Evolutionary conservation across 2,888 invertebrate species (phyloP).

Genomic region (Neoaliturus tenellus): DNA sequence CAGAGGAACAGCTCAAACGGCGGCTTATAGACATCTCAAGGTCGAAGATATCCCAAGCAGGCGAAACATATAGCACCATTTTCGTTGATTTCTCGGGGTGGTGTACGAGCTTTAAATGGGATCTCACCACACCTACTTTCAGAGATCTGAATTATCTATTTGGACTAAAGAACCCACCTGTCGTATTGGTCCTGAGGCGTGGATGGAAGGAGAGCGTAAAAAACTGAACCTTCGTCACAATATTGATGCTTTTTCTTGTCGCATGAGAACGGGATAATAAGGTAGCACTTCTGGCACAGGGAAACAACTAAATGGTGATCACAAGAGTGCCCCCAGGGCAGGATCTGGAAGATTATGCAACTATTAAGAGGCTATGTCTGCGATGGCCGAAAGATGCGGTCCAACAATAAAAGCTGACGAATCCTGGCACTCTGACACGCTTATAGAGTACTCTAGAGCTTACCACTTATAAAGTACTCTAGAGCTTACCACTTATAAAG

Average conservation of each 20-base stretch:
- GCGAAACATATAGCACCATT: neutral
- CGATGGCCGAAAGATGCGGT: neutral
- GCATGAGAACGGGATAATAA: neutral
- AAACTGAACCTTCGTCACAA: neutral
- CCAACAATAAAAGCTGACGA: neutral
- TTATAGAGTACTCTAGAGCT: neutral
- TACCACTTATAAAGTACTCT: no score
- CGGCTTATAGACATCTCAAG: neutral
- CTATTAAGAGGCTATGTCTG: neutral
- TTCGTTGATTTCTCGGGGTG: neutral
- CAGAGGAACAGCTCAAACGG: neutral
- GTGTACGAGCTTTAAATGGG: neutral
- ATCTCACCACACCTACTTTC: neutral
- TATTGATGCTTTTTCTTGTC: neutral
- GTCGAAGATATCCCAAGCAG: neutral
- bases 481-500: no score
- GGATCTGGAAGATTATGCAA: neutral
- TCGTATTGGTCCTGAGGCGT: neutral
- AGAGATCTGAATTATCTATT: neutral
- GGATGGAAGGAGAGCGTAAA: constrained; percentile 6
- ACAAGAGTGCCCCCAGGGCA: neutral
- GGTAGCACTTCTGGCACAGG: neutral
- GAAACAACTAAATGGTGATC: constrained; percentile 15
- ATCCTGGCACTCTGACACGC: neutral
- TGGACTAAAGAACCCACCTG: neutral